phyloP scores from a whole-genome alignment of 2,113 vertebrate genomes.

The Dascyllus trimaculatus region DNA sequence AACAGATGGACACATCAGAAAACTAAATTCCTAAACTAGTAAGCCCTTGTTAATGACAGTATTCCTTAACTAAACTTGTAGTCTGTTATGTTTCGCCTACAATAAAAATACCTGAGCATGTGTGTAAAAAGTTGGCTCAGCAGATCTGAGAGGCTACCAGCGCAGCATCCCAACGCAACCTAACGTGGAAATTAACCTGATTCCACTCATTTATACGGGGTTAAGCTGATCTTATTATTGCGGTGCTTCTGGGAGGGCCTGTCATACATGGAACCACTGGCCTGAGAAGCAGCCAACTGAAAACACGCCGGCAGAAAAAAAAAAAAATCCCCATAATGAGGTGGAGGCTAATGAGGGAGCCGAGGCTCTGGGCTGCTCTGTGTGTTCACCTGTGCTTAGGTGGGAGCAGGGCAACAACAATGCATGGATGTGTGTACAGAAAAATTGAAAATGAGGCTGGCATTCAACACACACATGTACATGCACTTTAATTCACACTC shows the following conservation, averaged over 20 bases:
- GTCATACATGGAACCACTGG: constrained; percentile 38
- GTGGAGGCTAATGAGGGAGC: constrained; percentile 55
- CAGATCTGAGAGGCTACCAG: constrained; percentile 30
- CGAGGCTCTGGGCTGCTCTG: constrained; percentile 14
- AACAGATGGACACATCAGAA: constrained; percentile 20
- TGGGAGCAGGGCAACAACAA: background rate
- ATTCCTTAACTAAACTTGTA: constrained; percentile 15
- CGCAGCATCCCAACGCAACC: constrained; percentile 30
- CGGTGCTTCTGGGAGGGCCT: constrained; percentile 36
- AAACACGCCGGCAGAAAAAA: constrained; percentile 41
- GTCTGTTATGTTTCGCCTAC: constrained; percentile 1
- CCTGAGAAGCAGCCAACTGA: constrained; percentile 33
- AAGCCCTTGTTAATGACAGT: background rate
- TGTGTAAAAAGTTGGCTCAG: constrained; percentile 16
- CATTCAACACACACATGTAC: constrained; percentile 5
- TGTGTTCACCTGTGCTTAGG: constrained; percentile 20
- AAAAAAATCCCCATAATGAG: constrained; percentile 62
- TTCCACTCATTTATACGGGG: constrained; percentile 34
- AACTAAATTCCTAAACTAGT: background rate
- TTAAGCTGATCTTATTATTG: constrained; percentile 54
- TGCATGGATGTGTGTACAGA: background rate
- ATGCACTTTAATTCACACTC: constrained; percentile 4
- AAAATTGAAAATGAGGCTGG: background rate
- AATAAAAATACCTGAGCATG: background rate
- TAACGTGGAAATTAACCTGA: constrained; percentile 46